A percentile compares a stretch with the other conserved stretches of the same genome.
phyloP scores from a whole-genome alignment of 2,113 vertebrate species.

The Nanorana parkeri region DNA sequence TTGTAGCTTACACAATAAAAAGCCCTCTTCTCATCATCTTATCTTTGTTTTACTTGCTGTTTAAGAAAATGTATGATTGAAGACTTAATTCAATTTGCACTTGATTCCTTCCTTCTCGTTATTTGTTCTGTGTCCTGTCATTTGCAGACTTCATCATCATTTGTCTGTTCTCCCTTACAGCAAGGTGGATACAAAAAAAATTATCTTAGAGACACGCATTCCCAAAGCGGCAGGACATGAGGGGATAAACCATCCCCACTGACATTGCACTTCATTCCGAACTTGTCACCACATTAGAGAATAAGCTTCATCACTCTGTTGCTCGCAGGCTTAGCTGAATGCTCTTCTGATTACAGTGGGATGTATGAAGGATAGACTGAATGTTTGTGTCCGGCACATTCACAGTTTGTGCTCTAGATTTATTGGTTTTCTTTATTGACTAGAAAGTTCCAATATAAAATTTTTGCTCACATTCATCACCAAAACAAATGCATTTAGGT shows the following conservation, averaged over 20 bases:
- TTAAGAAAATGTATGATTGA: too few species aligned
- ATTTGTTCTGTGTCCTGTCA: slow-evolving; percentile 33
- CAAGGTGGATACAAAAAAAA: slow-evolving; percentile 3
- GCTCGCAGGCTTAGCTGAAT: slow-evolving; percentile 27
- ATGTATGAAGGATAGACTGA: slow-evolving; percentile 14
- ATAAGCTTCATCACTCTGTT: slow-evolving; percentile 34
- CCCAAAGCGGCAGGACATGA: not conserved
- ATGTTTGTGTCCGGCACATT: not conserved
- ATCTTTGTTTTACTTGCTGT: too few species aligned
- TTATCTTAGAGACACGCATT: slow-evolving; percentile 3
- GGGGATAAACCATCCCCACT: slow-evolving; percentile 28
- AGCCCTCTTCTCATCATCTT: too few species aligned
- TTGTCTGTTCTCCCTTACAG: slow-evolving; percentile 18
- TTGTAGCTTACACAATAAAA: too few species aligned
- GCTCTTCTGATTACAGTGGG: slow-evolving; percentile 1
- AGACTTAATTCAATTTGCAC: not conserved
- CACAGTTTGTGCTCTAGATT: not conserved
- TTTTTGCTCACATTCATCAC: too few species aligned
- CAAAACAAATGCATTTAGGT: too few species aligned
- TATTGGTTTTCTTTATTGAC: not conserved
- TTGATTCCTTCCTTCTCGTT: not conserved
- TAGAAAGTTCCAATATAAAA: not conserved
- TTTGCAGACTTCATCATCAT: slow-evolving; percentile 33
- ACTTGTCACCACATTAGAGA: not conserved
- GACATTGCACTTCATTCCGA: slow-evolving; percentile 35